Base-by-base conservation (phyloP, 2,113 vertebrate species). In the Dipodomys spectabilis region DNA sequence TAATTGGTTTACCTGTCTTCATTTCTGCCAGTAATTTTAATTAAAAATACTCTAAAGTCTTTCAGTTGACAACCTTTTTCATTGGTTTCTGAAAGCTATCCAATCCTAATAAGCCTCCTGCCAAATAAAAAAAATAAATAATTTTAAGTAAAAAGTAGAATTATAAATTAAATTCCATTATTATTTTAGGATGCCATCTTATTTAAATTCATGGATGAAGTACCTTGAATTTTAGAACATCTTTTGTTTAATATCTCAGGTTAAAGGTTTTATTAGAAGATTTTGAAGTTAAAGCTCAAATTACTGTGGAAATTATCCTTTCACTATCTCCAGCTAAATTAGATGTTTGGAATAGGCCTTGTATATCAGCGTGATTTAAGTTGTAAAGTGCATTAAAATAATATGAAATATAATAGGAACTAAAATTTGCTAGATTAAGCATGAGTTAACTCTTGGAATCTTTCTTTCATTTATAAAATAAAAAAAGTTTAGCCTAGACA, bases 241-340 rank as follows among this genome's bases (percentile, higher is more conserved):
- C 5, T 62, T 91, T 86, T 73, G 16, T 6, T 57, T 94, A 81
- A 90, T 92, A 90, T 53, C 16, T 49, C 77, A 88, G 8, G 23
- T 87, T 72, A 87, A 86, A 94, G 12, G 2, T 85, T 95, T 94
- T 77, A 77, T 90, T 78, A 74, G 45, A 82, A 87, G 81, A 82
- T 5, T 67, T 84, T 65, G 11, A 94, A 82, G 19, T 86, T 90
- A 85, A 6, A 88, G 12, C 23, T 93, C 27, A 93, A 93, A 69
- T 82, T 93, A 92, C 30, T 78, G 87, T 62, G 60, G 16, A 85
- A 82, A 90, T 45, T 68, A 94, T 91, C 23, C 15, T 82, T 94
- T 90, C 92, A 28, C 32, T 82, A 30, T 7, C 25, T 74, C 19
- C 64, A 88, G 22, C 23, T 87, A 71, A 88, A 92, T 28, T 64